Base-by-base conservation (phyloP, 2,797 vertebrate species). In the Discoglossus pictus region DNA sequence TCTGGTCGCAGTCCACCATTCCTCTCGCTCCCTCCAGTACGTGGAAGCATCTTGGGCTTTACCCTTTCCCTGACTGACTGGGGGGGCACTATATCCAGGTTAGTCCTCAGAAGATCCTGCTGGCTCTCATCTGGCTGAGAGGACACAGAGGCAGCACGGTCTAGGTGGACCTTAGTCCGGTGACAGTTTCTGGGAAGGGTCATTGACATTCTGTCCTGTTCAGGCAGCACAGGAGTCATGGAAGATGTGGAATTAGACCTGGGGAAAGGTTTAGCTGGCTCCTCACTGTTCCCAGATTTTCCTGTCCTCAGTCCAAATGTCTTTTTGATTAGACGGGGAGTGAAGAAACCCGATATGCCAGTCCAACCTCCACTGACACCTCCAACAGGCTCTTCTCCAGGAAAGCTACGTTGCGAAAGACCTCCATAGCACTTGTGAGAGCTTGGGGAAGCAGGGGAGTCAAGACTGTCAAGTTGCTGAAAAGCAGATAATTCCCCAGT, bases 231-330 rank as follows among this genome's bases (percentile, higher is more conserved):
- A 72, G 96, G 92, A 75, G 94, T 94, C 97, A 99, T 96, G 44
- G 97, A 99, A 85, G 96, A 98, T 76, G 96, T 98, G 80, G 97
- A 99, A 87, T 98, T 98, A 74, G 96, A 99, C 83, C 96, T 88
- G 55, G 97, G 96, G 74, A 99, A 98, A 83, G 90, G 90, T 78
- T 91, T 91, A 69, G 87, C 82, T 53, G 88, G 77, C 68, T 96
- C 97, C 61, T 98, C 96, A 46, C 79, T 84, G 74, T 88, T 89
- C 34, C 89, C 15, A 1, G 93, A 84, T 83, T 97, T 98, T 74
- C 96, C 96, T 55, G 94, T 90, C 84, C 95, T 88, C 75, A 99
- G 86, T 58, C 96, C 97, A 75, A 99, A 82, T 1, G 97, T 98
- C 90, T 94, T 98, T 90, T 98, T 99, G 81, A 99, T 99, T 77